Evolutionary conservation across 30 jellyfish, hydroid and myxozoan species (phyloP).

Genomic region (Hydractinia symbiolongicarpus): DNA sequence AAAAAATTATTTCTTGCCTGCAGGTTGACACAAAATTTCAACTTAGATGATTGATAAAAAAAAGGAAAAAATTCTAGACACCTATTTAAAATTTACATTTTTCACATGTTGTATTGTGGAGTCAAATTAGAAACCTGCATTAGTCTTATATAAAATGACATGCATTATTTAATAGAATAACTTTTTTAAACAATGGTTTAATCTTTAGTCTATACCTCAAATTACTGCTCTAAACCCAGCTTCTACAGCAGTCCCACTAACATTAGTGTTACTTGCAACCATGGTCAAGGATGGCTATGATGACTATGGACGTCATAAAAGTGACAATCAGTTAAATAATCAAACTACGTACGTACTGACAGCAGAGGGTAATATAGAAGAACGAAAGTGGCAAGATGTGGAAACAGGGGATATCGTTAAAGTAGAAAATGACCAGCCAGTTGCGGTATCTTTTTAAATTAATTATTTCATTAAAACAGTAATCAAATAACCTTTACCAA

Average conservation of each 20-base stretch:
- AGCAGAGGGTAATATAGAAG: constrained; percentile 40
- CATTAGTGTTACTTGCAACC: constrained; percentile 77
- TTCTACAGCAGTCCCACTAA: constrained; percentile 89
- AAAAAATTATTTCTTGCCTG: too few species aligned
- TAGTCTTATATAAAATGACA: background rate
- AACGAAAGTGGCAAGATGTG: constrained; percentile 60
- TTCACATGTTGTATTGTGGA: too few species aligned
- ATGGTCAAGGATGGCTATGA: constrained; percentile 86
- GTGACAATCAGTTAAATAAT: constrained; percentile 78
- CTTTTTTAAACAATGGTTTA: background rate
- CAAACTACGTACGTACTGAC: constrained; percentile 53
- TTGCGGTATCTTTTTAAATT: constrained; percentile 49
- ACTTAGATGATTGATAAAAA: too few species aligned
- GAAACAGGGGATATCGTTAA: constrained; percentile 79
- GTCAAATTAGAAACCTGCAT: background rate
- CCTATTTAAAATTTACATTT: too few species aligned
- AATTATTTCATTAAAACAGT: constrained; percentile 6
- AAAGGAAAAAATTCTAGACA: too few species aligned
- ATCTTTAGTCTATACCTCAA: constrained; percentile 80
- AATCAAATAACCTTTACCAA: too few species aligned
- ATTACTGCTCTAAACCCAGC: constrained; percentile 90
- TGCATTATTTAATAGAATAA: background rate
- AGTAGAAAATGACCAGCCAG: constrained; percentile 71
- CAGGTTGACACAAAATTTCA: too few species aligned
- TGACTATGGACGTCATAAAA: constrained; percentile 87